A percentile compares a stretch with the other conserved stretches of the same genome.
Conservation (phyloP, 1,140 invertebrate genomes). For the Drosophila micromelanica region DNA sequence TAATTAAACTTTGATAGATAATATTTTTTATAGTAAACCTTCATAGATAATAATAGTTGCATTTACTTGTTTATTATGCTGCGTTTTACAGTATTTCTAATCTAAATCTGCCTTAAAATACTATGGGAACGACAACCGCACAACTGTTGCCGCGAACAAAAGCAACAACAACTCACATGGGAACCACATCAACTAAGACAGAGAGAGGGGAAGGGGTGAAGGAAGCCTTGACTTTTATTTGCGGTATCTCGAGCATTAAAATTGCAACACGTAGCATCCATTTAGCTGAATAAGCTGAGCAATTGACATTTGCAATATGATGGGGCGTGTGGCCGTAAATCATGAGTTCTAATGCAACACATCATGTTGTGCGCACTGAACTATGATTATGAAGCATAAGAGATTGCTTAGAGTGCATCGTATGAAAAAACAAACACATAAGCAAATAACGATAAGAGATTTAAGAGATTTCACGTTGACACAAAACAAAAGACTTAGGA, state of each 20-base stretch:
- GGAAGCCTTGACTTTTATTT: slow-evolving; percentile 52
- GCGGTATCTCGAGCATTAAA: slow-evolving; percentile 44
- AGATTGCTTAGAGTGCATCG: neutral
- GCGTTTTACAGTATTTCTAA: slow-evolving; percentile 56
- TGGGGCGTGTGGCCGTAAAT: slow-evolving; percentile 4
- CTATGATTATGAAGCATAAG: neutral
- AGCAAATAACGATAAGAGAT: slow-evolving; percentile 5
- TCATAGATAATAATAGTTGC: slow-evolving; percentile 26
- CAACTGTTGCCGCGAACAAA: neutral
- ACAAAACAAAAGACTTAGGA: slow-evolving; percentile 29
- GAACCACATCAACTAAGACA: slow-evolving; percentile 21
- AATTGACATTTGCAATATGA: slow-evolving; percentile 56
- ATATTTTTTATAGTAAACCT: neutral
- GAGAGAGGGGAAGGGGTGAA: neutral
- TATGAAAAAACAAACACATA: neutral
- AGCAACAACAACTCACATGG: slow-evolving; percentile 35
- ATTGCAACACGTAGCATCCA: slow-evolving; percentile 65
- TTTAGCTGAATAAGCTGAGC: slow-evolving; percentile 55
- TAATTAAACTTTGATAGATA: neutral
- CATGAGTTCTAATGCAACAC: slow-evolving; percentile 6
- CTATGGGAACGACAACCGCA: slow-evolving; percentile 32
- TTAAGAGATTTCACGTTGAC: slow-evolving; percentile 11
- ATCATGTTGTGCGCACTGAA: neutral
- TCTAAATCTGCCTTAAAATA: slow-evolving; percentile 46
- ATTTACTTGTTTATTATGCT: slow-evolving; percentile 56